Evolutionary conservation across 2,888 invertebrate genomes (phyloP).

Genomic region (Heteromurus nitidus): DNA sequence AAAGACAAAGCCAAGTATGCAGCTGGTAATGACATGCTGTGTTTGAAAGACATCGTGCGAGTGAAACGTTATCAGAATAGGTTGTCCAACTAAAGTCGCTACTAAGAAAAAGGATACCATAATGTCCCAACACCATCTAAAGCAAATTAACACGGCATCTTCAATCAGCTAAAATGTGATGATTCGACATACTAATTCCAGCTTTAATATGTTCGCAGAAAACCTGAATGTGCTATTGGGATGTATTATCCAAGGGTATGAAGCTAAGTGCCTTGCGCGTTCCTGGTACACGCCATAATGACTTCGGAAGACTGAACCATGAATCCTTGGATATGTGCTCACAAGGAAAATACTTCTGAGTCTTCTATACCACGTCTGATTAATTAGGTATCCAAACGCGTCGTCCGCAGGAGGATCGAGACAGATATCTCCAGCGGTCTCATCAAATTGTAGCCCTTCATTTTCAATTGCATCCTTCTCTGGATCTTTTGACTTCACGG

Average conservation of each 20-base stretch:
- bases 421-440: neutral
- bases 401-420: constrained; percentile 22
- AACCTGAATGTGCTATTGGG: constrained; percentile 63
- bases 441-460: constrained; percentile 9
- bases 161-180: neutral
- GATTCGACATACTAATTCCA: neutral
- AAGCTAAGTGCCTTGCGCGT: constrained; percentile 62
- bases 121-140: constrained; percentile 67
- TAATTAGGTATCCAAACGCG: constrained; percentile 41
- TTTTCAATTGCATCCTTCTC: neutral
- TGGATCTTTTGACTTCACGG: neutral
- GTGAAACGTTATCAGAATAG: constrained; percentile 65
- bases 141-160: neutral
- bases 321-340: constrained; percentile 45
- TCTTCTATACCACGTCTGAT: constrained; percentile 32
- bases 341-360: constrained; percentile 60
- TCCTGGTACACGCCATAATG: constrained; percentile 61
- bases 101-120: constrained; percentile 57
- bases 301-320: constrained; percentile 62
- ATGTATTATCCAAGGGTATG: constrained; percentile 66
- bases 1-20: constrained; percentile 51
- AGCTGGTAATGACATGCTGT: constrained; percentile 25
- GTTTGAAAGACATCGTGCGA: neutral
- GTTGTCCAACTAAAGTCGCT: constrained; percentile 59
- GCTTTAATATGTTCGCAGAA: too few relatives aligned